Base-by-base conservation (phyloP, 35 echinoderm and acorn worm species). In the Patiria miniata region DNA sequence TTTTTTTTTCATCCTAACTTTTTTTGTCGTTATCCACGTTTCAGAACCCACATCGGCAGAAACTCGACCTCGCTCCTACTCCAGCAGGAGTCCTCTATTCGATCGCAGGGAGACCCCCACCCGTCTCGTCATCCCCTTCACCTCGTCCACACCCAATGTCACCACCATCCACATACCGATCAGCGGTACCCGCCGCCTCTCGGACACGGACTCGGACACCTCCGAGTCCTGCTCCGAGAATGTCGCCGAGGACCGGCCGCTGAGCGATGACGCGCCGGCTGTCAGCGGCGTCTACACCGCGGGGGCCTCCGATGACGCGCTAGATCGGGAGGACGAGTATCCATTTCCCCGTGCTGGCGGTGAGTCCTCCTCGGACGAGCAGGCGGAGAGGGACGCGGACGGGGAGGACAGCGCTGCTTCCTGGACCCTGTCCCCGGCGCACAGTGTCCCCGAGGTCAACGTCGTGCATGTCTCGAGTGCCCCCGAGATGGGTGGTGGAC, bases 121-220 rank as follows among this genome's bases (percentile, higher is more conserved):
- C 65, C 42, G 29, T 23, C 18, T 73, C 2, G 65, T 73, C 26
- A 73, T 73, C 2, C 65, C 65, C 14, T 30, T 73, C 65, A 5
- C 65, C 26, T 73, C 65, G 9, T 73, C 65, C 65, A 73, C 65
- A 4, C 65, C 65, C 14, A 73, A 73, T 10, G 34, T 73, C 14
- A 73, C 65, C 19, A 73, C 65, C 65, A 73, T 73, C 29, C 65
- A 73, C 65, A 73, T 73, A 2, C 65, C 65, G 10, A 30, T 73
- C 26, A 73, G 26, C n/a, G 26, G 65, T 30, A 34, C 65, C 9
- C 65, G 65, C 26, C 34, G 29, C n/a, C 65, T 12, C 23, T 73
- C 65, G 30, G 65, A 68, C 61, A 29, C 61, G 61, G 61, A 73
- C 65, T 73, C 65, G 19, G 34, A 34, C 34, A 73, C 19, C 34